These are phyloP conservation scores for Aurelia aurita complex sp. Pacific DNA, from an alignment of 30 jellyfish, hydroid and myxozoan genomes.

Conservation along the genomic window DNA sequence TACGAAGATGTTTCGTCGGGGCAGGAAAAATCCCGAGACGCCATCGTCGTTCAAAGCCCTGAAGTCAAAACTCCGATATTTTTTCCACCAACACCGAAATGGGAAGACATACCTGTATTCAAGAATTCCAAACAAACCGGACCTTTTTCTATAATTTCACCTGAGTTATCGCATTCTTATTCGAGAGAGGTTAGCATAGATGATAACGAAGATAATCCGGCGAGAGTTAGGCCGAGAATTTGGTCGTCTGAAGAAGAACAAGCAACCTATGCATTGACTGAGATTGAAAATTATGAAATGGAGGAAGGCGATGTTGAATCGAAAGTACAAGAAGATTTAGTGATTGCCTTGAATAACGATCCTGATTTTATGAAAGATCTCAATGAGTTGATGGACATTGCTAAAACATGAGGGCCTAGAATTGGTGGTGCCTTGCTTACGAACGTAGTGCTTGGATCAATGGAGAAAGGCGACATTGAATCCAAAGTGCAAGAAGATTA, in stretches of 20 bases:
- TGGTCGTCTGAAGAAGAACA: conserved; percentile 9
- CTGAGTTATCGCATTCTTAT: not conserved
- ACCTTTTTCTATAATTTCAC: not conserved
- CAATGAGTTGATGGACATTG: conserved; percentile 40
- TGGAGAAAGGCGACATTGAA: not conserved
- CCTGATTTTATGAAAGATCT: conserved; percentile 49
- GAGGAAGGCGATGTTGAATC: conserved; percentile 7
- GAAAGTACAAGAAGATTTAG: conserved; percentile 27
- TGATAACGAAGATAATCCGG: not conserved
- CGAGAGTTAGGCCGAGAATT: not conserved
- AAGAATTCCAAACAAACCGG: not conserved
- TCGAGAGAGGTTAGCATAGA: not conserved
- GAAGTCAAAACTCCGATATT: not conserved
- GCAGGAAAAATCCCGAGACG: not conserved
- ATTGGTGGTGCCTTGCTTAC: no score
- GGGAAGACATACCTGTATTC: not conserved
- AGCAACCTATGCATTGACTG: not conserved
- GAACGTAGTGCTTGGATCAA: not conserved
- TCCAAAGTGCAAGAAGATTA: conserved; percentile 24
- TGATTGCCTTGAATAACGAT: conserved; percentile 38
- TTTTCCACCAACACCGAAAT: not conserved
- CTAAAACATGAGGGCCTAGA: not conserved
- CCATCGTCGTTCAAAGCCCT: not conserved
- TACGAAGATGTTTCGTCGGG: not conserved
- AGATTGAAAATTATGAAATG: conserved; percentile 6